phyloP scores from a whole-genome alignment of 2,797 vertebrate genomes.

The Platalea minor region DNA sequence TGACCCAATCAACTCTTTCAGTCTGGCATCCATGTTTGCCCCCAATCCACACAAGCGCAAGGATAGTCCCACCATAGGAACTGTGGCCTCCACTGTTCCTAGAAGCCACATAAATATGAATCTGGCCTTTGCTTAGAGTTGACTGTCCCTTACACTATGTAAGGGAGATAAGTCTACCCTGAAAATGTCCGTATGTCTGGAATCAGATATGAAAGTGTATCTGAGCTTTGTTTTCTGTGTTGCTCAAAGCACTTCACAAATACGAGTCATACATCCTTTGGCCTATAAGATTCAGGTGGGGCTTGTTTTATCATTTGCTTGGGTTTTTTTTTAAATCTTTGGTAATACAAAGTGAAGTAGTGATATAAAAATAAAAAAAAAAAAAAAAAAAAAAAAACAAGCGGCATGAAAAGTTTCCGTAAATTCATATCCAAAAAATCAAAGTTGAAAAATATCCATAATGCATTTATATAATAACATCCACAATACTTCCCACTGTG shows the following conservation, averaged over 20 bases:
- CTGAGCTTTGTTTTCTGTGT: not conserved
- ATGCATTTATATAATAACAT: constrained; percentile 20
- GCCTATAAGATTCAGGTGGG: not conserved
- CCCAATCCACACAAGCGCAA: not conserved
- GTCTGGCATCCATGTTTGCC: not conserved
- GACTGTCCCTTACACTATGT: not conserved
- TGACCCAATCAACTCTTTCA: not conserved
- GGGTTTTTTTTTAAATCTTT: not conserved
- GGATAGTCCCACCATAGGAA: not conserved
- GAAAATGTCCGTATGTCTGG: not conserved
- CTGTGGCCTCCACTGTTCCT: not conserved
- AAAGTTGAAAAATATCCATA: constrained; percentile 1
- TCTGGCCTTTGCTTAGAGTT: not conserved
- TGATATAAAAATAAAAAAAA: not conserved
- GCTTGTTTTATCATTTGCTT: not conserved
- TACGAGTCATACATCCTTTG: not conserved
- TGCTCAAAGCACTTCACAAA: not conserved
- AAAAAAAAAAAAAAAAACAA: not conserved
- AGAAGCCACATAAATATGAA: not conserved
- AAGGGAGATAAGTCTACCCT: not conserved
- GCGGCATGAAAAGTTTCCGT: not conserved
- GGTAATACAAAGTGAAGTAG: not conserved
- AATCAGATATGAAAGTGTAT: not conserved
- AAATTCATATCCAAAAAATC: not conserved
- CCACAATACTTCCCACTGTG: not conserved